phyloP scores from a whole-genome alignment of 2,113 vertebrate genomes.

The Brachyistius frenatus region DNA sequence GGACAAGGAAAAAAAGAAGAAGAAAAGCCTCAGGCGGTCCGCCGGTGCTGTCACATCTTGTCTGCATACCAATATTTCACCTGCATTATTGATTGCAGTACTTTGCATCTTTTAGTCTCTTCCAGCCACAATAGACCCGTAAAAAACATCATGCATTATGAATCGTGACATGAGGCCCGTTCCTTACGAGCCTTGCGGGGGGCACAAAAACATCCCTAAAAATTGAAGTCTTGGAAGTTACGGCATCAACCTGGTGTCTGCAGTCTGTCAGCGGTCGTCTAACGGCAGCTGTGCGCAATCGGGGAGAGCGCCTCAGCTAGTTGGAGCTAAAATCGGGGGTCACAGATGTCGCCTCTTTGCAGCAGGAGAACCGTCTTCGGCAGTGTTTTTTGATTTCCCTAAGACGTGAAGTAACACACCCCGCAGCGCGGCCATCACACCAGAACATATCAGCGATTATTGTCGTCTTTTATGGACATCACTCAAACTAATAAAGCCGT shows the following conservation, averaged over 20 bases:
- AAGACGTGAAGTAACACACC: no score
- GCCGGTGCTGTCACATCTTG: conserved; percentile 62
- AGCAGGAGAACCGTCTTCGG: not conserved
- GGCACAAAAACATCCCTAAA: conserved; percentile 49
- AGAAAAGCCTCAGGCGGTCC: conserved; percentile 40
- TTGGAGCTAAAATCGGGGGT: not conserved
- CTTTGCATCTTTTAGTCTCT: conserved; percentile 53
- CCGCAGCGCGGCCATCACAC: no score
- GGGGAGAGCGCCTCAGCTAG: not conserved
- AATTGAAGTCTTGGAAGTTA: conserved; percentile 29
- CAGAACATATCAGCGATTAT: no score
- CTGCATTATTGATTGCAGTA: conserved; percentile 77
- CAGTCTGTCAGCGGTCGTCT: not conserved
- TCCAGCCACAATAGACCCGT: conserved; percentile 50
- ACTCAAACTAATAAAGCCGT: conserved; percentile 24
- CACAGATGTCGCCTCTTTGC: not conserved
- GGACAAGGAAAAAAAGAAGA: not conserved
- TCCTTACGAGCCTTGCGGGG: conserved; percentile 39
- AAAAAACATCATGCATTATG: conserved; percentile 67
- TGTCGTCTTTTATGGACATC: no score
- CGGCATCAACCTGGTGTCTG: conserved; percentile 10
- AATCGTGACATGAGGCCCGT: conserved; percentile 51
- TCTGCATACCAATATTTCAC: conserved; percentile 67
- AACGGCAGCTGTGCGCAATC: conserved; percentile 18
- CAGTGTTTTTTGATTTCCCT: not conserved